Base-by-base conservation (phyloP, 2,797 vertebrate genomes). In the Pristis pectinata region DNA sequence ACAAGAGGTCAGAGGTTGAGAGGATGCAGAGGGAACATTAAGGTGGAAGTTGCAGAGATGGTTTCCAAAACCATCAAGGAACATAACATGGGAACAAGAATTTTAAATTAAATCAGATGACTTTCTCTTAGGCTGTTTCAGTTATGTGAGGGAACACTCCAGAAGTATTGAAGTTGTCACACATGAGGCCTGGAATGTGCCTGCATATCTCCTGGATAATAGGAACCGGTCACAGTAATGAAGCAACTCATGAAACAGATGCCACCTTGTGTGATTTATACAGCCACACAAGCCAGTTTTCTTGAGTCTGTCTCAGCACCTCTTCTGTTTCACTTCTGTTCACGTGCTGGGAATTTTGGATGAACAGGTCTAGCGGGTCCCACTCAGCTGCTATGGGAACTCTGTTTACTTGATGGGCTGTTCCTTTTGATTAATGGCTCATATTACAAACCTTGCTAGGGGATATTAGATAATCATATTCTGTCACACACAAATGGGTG, bases 401-500 rank as follows among this genome's bases (percentile, higher is more conserved):
- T 94, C 82, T 95, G 92, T 94, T 95, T 96, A 96, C 97, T 97
- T 97, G 97, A 97, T 97, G 97, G 97, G 96, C 96, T 95, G 80
- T 70, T 89, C 93, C 9, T 95, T 94, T 95, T 98, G 98, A 98
- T 98, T 98, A 98, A 98, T 96, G 97, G 96, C 96, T 96, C 95
- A 95, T 96, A 97, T 97, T 97, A 97, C 96, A 96, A 96, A 97
- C 96, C 97, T 97, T 96, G 96, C 96, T 97, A 95, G 96, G 97
- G 97, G 97, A 98, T 98, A 98, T 98, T 98, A 98, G 97, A 97
- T 97, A 98, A 98, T 98, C 98, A 98, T 97, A 97, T 97, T 97
- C 96, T 97, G 97, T 97, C 97, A 96, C 96, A 95, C 97, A 96
- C 97, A 97, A 96, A 97, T 96, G 97, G 96, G 97, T 95, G 95